Base-by-base conservation (phyloP, 1,140 invertebrate species). In the Drosophila busckii region DNA sequence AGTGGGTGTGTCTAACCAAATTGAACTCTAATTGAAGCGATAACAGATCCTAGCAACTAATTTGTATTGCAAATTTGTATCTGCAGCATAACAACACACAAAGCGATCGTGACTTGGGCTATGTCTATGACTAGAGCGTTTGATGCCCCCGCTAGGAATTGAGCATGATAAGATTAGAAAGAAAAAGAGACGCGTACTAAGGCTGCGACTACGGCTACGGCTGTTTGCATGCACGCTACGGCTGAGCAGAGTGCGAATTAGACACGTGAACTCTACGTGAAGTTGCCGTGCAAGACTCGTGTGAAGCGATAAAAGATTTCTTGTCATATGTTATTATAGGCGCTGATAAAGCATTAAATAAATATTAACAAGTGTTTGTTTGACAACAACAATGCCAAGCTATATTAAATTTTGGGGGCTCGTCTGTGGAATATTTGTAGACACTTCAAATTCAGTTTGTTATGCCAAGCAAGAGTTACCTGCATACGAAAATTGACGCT, bases 231-330 rank as follows among this genome's bases (percentile, higher is more conserved):
- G 73, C 73, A 58, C 23, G 20, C 5, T 31, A 10, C 15, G 73
- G 35, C 38, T 71, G 71, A 59, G 34, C 37, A 48, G 58, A 54
- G 38, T 46, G 12, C 45, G 19, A 15, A 19, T 20, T 31, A 34
- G 22, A 3, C 53, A 53, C 63, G 63, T 66, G 63, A 58, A 66
- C 16, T 22, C 42, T 50, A 76, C 73, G 73, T 80, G 73, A 62
- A 70, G 44, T 26, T 19, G 26, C 38, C 71, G 73, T 78, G 73
- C 44, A 68, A 46, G 15, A 42, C 26, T 55, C 41, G 68, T 71
- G 68, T 46, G 46, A 10, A 63, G 63, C 28, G 22, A n/a, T n/a
- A 15, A 20, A 23, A 32, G 20, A 53, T 52, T 52, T 45, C 62
- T 63, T 26, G n/a, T n/a, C n/a, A n/a, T n/a, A n/a, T n/a, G n/a